These are phyloP conservation scores for Mesorhabditis spiculigera DNA, from an alignment of 2,888 invertebrate species.

Conservation along the genomic window DNA sequence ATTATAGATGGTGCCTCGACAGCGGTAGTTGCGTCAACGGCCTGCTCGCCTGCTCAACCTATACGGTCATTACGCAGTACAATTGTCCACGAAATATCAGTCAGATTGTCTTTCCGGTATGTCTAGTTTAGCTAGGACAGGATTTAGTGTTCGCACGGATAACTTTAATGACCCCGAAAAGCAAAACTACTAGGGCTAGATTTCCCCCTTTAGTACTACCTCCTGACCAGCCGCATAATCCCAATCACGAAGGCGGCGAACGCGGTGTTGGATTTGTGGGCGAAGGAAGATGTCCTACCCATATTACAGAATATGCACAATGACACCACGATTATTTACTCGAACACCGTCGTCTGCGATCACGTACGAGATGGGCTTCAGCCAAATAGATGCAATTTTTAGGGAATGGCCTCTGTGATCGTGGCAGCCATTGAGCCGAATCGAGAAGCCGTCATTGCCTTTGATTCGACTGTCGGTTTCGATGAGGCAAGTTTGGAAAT, in stretches of 20 bases:
- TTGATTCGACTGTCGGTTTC: neutral
- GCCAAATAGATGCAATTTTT: neutral
- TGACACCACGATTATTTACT: too few relatives aligned
- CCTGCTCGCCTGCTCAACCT: neutral
- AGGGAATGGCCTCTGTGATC: neutral
- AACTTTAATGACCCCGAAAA: too few relatives aligned
- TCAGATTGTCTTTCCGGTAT: neutral
- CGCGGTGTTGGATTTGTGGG: too few relatives aligned
- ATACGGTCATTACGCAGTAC: neutral
- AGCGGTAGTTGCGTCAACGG: neutral
- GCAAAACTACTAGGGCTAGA: too few relatives aligned
- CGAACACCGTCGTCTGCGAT: too few relatives aligned
- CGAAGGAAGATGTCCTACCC: too few relatives aligned
- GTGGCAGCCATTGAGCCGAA: neutral
- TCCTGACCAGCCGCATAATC: too few relatives aligned
- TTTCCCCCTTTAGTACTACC: too few relatives aligned
- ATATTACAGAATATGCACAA: too few relatives aligned
- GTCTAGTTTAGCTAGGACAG: neutral
- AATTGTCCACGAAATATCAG: neutral
- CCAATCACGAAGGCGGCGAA: too few relatives aligned
- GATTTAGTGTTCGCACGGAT: too few relatives aligned
- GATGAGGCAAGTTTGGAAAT: neutral
- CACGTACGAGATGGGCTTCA: too few relatives aligned
- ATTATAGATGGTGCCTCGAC: constrained; percentile 3
- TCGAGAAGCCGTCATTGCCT: neutral